Conservation (phyloP, 2,888 invertebrate species). For the Plutella xylostella region DNA sequence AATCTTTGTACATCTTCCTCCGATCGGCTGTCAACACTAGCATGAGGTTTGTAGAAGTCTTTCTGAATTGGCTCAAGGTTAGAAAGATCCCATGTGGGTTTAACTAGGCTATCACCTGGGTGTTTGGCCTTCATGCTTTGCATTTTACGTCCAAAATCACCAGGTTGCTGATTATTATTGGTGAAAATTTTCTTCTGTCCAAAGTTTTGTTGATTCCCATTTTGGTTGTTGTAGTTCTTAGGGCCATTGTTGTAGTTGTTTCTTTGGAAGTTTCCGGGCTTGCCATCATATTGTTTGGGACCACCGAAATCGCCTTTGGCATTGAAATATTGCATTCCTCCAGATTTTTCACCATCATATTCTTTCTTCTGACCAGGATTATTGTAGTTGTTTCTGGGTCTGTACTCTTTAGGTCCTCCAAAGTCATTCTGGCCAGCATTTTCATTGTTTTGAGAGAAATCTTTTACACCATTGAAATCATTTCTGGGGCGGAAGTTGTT, state of each 20-base stretch:
- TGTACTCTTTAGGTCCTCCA: conserved; percentile 62
- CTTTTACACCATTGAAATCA: conserved; percentile 60
- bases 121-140: conserved; percentile 77
- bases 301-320: conserved; percentile 55
- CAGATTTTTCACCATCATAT: conserved; percentile 44
- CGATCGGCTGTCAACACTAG: conserved; percentile 75
- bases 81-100: conserved; percentile 86
- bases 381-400: conserved; percentile 54
- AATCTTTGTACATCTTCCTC: conserved; percentile 82
- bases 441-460: conserved; percentile 47
- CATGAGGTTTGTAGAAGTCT: conserved; percentile 90
- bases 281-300: conserved; percentile 40
- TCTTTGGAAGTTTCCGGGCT: conserved; percentile 29
- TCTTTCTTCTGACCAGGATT: conserved; percentile 46
- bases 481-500: conserved; percentile 56
- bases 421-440: conserved; percentile 54
- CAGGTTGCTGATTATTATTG: conserved; percentile 41
- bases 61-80: conserved; percentile 87
- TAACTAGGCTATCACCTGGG: conserved; percentile 78
- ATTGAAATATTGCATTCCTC: conserved; percentile 57
- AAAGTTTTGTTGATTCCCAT: conserved; percentile 42
- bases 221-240: conserved; percentile 49
- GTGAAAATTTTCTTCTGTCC: conserved; percentile 44
- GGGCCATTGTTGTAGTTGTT: conserved; percentile 46
- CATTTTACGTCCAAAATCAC: conserved; percentile 63